Conservation (phyloP, 2,113 vertebrate genomes). For the Galeopterus variegatus region DNA sequence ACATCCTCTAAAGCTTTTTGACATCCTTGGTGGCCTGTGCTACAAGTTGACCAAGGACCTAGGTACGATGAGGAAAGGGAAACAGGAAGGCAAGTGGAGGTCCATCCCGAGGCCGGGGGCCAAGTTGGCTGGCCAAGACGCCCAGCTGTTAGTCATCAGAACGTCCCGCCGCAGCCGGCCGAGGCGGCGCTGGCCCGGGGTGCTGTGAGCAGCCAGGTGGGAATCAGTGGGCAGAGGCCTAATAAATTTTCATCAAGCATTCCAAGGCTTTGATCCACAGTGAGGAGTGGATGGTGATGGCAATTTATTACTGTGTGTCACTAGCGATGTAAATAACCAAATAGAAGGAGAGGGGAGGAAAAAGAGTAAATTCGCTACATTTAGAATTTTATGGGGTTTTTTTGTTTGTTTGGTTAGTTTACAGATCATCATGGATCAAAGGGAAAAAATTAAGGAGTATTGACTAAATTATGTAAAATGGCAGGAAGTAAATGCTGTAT, state of each 20-base stretch:
- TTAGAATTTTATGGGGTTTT: conserved; percentile 60
- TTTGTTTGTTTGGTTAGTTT: conserved; percentile 40
- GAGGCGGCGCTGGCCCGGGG: neutral
- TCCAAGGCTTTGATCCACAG: conserved; percentile 75
- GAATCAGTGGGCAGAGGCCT: conserved; percentile 57
- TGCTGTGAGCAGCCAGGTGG: conserved; percentile 56
- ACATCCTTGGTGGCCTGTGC: neutral
- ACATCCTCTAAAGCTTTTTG: fast-evolving
- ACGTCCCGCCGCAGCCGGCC: neutral
- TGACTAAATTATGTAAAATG: conserved; percentile 73
- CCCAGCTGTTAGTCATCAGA: conserved; percentile 46
- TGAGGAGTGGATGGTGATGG: conserved; percentile 71
- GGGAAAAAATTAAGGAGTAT: conserved; percentile 51
- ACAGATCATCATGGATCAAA: conserved; percentile 34
- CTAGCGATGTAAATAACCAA: conserved; percentile 62
- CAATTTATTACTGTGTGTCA: conserved; percentile 72
- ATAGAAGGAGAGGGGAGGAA: neutral
- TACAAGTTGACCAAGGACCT: neutral
- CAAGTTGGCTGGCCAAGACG: neutral
- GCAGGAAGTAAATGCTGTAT: conserved; percentile 57
- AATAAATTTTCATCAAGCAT: conserved; percentile 74
- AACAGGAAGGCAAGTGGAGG: neutral
- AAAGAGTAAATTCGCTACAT: neutral
- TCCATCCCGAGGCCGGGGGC: neutral
- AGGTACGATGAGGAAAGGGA: neutral